Percentiles rank a stretch among this genome's conserved stretches.
phyloP scores from a whole-genome alignment of 2,113 vertebrate species.

The Scalopus aquaticus region DNA sequence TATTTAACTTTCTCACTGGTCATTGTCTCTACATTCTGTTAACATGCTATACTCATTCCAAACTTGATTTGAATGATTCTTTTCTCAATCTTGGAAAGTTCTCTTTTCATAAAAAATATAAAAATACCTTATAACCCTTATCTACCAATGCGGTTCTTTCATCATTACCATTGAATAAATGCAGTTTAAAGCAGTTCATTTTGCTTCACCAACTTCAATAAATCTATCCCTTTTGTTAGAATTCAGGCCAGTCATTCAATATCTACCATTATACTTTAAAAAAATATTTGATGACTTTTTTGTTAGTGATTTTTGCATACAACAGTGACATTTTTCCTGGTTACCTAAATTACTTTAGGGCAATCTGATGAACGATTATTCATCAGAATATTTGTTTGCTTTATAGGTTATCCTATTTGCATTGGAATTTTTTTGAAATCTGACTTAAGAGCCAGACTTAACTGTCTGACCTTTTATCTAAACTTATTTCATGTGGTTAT shows the following conservation, averaged over 20 bases:
- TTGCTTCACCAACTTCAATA: constrained; percentile 39
- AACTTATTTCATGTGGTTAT: background rate
- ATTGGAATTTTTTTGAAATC: background rate
- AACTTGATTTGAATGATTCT: background rate
- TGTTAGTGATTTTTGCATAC: background rate
- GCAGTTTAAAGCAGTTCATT: constrained; percentile 24
- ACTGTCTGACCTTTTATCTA: background rate
- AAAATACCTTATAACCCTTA: background rate
- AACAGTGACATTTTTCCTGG: background rate
- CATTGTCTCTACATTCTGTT: background rate
- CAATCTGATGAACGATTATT: constrained; percentile 44
- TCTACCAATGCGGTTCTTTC: background rate
- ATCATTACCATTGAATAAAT: background rate
- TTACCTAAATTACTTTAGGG: constrained; percentile 2
- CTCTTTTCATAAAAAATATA: background rate
- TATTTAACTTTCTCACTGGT: background rate
- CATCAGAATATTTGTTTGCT: background rate
- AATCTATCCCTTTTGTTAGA: background rate
- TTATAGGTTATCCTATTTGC: background rate
- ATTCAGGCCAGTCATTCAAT: background rate
- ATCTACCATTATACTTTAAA: constrained; percentile 9
- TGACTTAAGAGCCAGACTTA: background rate
- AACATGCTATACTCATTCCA: background rate
- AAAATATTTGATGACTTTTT: background rate
- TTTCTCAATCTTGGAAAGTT: background rate